Base-by-base conservation (phyloP, 2,113 vertebrate species). In the Crotalus helleri region DNA sequence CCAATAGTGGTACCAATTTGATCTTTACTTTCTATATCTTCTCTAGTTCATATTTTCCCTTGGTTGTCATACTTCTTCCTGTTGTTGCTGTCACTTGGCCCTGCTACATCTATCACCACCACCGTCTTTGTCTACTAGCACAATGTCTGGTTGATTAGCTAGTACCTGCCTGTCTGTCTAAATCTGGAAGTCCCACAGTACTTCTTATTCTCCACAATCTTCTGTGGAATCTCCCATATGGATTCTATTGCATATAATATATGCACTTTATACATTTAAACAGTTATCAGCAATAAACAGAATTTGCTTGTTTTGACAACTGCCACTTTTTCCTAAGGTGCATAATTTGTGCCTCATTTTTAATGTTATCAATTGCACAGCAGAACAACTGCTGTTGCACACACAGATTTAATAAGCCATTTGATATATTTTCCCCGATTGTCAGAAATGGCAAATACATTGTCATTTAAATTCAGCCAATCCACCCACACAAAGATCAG, bases 401-500 rank as follows among this genome's bases (percentile, higher is more conserved):
- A 94, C n/a, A 9, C 24, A 92, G 24, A 59, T 57, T 15, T 81
- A 29, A 90, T 29, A 2, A 49, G 13, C 46, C 86, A 33, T 53
- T 44, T 46, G 3, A 86, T 23, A 89, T 21, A 89, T 0, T 0
- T 3, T 3, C 64, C 29, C 0, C 26, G 85, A 85, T 19, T 88
- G n/a, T 74, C 87, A 51, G 58, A 92, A 0, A 6, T 86, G 26
- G 86, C 29, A 90, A 90, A 81, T 51, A 58, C 12, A 24, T 57
- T 74, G 61, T 94, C 0, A 89, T 93, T 95, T 92, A 86, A 29
- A 93, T 95, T 92, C 59, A 49, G 91, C 0, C 88, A 44, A 7
- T 94, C 11, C 46, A 93, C 44, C 81, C 26, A 85, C 81, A 55
- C 2, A n/a, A 92, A 12, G 6, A 91, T 39, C 17, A 89, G 58